phyloP scores from a whole-genome alignment of 2,113 vertebrate genomes.

The Catharus bicknelli region DNA sequence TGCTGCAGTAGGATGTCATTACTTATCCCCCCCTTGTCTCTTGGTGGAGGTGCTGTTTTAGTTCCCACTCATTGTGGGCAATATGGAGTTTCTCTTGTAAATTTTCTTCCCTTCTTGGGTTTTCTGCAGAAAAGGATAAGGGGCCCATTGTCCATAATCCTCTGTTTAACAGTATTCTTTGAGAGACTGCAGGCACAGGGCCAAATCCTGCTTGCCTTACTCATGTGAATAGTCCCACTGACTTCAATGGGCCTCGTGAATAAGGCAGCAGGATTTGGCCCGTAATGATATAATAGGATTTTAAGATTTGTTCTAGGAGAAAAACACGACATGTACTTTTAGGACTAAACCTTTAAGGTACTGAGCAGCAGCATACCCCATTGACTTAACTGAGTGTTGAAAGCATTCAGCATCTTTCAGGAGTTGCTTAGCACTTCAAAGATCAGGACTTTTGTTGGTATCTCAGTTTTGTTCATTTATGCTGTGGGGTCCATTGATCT shows the following conservation, averaged over 20 bases:
- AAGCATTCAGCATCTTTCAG: constrained; percentile 52
- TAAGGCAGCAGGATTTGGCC: constrained; percentile 64
- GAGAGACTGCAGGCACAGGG: constrained; percentile 64
- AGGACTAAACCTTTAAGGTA: constrained; percentile 55
- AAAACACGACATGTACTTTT: constrained; percentile 60
- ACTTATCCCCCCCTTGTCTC: neutral
- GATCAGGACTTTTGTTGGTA: constrained; percentile 53
- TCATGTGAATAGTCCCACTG: constrained; percentile 54
- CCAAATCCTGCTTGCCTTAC: constrained; percentile 61
- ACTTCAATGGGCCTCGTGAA: constrained; percentile 57
- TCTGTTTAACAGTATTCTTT: constrained; percentile 72
- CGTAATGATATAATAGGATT: constrained; percentile 65
- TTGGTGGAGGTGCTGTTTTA: constrained; percentile 47
- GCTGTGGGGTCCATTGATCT: constrained; percentile 51
- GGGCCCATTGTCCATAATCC: constrained; percentile 62
- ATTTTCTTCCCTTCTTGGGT: constrained; percentile 53
- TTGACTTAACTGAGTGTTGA: constrained; percentile 38
- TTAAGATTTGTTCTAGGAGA: constrained; percentile 58
- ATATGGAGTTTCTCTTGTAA: constrained; percentile 53
- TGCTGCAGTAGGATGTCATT: neutral
- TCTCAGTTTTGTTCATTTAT: constrained; percentile 62
- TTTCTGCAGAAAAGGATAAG: constrained; percentile 60
- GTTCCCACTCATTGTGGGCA: constrained; percentile 17
- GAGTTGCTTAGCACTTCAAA: constrained; percentile 57
- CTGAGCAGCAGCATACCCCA: constrained; percentile 22